Conservation (phyloP, 1,140 invertebrate genomes). For the Drosophila carrolli region DNA sequence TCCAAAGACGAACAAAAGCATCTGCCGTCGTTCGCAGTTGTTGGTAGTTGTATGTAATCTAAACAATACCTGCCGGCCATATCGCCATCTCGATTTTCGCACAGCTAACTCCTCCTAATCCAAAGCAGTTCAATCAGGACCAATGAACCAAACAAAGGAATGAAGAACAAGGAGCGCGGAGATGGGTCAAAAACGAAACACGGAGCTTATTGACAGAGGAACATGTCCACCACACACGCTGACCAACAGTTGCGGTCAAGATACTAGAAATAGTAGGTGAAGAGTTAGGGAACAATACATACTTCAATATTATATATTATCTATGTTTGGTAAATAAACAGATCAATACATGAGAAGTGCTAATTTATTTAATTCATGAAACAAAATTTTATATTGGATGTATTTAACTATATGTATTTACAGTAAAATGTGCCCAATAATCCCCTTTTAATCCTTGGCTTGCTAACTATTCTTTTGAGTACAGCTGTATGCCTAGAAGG, state of each 20-base stretch:
- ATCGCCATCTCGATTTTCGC: conserved; percentile 18
- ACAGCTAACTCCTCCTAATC: conserved; percentile 35
- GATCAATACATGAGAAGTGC: too few species aligned
- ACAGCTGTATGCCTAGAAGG: conserved; percentile 23
- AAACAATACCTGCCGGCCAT: conserved; percentile 71
- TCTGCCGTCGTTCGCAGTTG: conserved; percentile 37
- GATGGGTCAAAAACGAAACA: conserved; percentile 26
- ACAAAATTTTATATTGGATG: too few species aligned
- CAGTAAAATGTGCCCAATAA: too few species aligned
- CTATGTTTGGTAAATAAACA: too few species aligned
- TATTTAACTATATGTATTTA: too few species aligned
- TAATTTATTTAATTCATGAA: too few species aligned
- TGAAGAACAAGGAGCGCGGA: conserved; percentile 39
- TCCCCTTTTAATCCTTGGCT: neutral
- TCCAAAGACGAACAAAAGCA: conserved; percentile 44
- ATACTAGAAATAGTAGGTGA: neutral
- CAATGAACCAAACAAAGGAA: conserved; percentile 61
- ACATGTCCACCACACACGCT: conserved; percentile 25
- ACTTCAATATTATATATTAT: too few species aligned
- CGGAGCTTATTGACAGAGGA: conserved; percentile 68
- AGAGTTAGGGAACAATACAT: neutral
- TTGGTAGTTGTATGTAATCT: conserved; percentile 62
- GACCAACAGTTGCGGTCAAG: conserved; percentile 20
- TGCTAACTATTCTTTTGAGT: neutral
- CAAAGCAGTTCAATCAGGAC: conserved; percentile 62